Evolutionary conservation across 2,888 invertebrate species (phyloP), one percentile per base, ranked within the genome.

Genomic region (Mythimna impura): DNA sequence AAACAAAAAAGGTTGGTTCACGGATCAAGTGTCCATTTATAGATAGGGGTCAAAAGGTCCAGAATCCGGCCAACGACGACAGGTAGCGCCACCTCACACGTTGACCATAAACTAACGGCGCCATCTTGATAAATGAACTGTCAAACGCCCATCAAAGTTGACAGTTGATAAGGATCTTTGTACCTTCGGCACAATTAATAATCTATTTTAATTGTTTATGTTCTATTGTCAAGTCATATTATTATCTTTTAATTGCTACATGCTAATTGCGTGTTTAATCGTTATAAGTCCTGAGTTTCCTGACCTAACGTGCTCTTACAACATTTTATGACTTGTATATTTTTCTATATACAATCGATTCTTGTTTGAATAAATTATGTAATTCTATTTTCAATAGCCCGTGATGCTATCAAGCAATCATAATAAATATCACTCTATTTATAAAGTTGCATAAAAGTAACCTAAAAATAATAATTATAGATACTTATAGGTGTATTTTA

Each of bases 1-100:
- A 34, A n/a, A n/a, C n/a, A 40, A 40, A 60, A 30, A 30, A 17
- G n/a, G 8, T 36, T 22, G 14, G 1, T 7, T 14, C 22, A 36
- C 14, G 47, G 14, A 7, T 47, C 17, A 47, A 47, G 14, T 3
- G 22, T 20, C 30, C n/a, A 43, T 43, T 76, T 43, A 70, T 50
- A 40, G 22, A 40, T 25, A 30, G 12, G 12, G 76, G 64, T 76
- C 76, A 70, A 76, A 64, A 43, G 61, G 30, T 70, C 36, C 50
- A 20, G 36, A 66, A 57, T 30, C 34, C 22, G 25, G 20, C 5
- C 30, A 36, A 17, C 12, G 60, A 60, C 67, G 60, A 77, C 60
- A 77, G 63, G 66, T 78, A 73, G 63, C 78, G 58, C 66, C 78
- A 78, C 78, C 79, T 71, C 78, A 65, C 78, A 73, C 68, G 54